These are phyloP conservation scores for Huso huso DNA, from an alignment of 2,797 vertebrate genomes.

Conservation along the genomic window DNA sequence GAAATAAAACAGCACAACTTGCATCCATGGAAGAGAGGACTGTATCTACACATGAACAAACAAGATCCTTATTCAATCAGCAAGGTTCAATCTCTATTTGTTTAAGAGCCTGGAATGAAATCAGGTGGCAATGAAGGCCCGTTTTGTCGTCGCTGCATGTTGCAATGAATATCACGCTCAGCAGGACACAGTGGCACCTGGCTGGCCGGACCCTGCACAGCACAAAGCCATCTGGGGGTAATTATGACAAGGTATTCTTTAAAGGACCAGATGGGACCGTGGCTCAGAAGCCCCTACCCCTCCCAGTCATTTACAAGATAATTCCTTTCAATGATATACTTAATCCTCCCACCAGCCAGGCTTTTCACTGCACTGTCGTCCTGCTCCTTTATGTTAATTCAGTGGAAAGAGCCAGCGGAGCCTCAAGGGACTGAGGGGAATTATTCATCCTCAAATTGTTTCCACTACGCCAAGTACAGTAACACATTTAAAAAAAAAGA, in stretches of 20 bases:
- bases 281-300: conserved; percentile 70
- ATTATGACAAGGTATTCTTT: conserved; percentile 99
- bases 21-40: not conserved
- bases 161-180: conserved; percentile 82
- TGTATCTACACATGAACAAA: conserved; percentile 31
- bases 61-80: conserved; percentile 44
- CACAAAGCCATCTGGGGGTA: conserved; percentile 97
- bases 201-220: conserved; percentile 74
- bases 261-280: conserved; percentile 94
- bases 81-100: conserved; percentile 66
- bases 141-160: conserved; percentile 68
- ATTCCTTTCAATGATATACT: conserved; percentile 98
- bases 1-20: conserved; percentile 19
- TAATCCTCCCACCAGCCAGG: conserved; percentile 97
- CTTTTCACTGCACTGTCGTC: conserved; percentile 87
- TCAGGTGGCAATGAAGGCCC: conserved; percentile 79
- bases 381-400: conserved; percentile 97
- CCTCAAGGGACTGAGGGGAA: conserved; percentile 78
- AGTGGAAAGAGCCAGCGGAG: conserved; percentile 57
- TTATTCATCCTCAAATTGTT: conserved; percentile 93
- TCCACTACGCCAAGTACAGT: conserved; percentile 86
- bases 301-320: conserved; percentile 97
- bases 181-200: conserved; percentile 93
- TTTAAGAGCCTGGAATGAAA: conserved; percentile 71
- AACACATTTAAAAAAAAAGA: conserved; percentile 56